Evolutionary conservation across 2,888 invertebrate genomes (phyloP).

Genomic region (Lepidochitona cinerea): DNA sequence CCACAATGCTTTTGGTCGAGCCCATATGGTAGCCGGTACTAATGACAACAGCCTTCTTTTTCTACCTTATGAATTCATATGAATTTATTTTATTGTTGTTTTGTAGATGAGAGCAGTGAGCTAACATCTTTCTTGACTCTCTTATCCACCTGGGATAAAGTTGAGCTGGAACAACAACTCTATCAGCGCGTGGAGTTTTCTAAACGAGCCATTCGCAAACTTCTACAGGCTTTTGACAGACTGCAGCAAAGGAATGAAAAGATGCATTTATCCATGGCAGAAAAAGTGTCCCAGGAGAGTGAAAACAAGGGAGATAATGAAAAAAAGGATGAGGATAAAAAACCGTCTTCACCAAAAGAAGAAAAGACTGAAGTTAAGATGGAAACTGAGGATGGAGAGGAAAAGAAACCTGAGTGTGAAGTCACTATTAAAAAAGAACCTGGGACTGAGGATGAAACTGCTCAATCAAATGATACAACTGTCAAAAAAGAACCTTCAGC

Average conservation of each 20-base stretch:
- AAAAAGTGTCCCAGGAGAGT: constrained; percentile 37
- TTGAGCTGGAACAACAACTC: constrained; percentile 95
- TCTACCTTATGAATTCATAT: no score
- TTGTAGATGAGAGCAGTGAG: constrained; percentile 91
- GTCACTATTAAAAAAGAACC: constrained; percentile 15
- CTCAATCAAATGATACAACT: constrained; percentile 73
- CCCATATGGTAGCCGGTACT: no score
- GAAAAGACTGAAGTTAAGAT: constrained; percentile 1
- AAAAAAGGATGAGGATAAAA: background rate
- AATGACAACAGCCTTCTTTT: no score
- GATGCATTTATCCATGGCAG: constrained; percentile 83
- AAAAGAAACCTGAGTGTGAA: constrained; percentile 43
- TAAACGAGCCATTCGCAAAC: constrained; percentile 95
- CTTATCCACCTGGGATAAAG: constrained; percentile 97
- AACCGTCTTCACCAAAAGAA: background rate
- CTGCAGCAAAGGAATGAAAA: constrained; percentile 96
- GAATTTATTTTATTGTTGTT: background rate
- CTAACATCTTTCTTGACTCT: constrained; percentile 93
- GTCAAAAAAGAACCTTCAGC: background rate
- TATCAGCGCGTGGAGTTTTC: constrained; percentile 95
- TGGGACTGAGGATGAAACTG: constrained; percentile 81
- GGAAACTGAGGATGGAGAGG: constrained; percentile 31
- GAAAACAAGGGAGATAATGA: constrained; percentile 35
- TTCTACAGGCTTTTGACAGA: constrained; percentile 96
- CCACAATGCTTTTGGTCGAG: no score